These are phyloP conservation scores for Mesocricetus auratus DNA, from an alignment of 2,113 vertebrate genomes.

Conservation along the genomic window DNA sequence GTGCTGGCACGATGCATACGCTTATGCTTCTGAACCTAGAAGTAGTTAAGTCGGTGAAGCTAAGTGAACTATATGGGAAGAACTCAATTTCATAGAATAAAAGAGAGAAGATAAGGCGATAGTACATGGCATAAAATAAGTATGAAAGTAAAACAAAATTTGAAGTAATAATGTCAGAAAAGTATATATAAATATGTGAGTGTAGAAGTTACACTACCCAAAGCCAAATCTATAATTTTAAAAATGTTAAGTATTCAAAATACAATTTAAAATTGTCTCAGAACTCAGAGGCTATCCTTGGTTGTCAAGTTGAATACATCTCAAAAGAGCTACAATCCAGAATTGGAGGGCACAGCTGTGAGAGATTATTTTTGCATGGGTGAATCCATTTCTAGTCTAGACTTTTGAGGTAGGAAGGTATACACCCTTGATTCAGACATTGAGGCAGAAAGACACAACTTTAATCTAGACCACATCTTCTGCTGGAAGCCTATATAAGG, in stretches of 20 bases:
- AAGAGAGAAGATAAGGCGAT: not conserved
- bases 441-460: not conserved
- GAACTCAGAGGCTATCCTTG: not conserved
- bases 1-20: not conserved
- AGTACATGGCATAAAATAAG: not conserved
- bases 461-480: not conserved
- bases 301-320: not conserved
- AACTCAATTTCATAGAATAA: not conserved
- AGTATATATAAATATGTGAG: not conserved
- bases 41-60: not conserved
- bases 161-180: not conserved
- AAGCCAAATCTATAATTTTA: not conserved
- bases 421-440: not conserved
- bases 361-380: not conserved
- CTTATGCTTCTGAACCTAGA: not conserved
- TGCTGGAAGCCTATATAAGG: not conserved
- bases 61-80: not conserved
- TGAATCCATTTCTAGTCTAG: not conserved
- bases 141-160: conserved; percentile 17
- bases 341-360: not conserved
- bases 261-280: not conserved
- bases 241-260: not conserved
- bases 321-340: not conserved
- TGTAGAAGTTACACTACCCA: not conserved
- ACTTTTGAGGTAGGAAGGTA: not conserved